phyloP scores from a whole-genome alignment of 2,113 vertebrate species.

The Nematolebias whitei region DNA sequence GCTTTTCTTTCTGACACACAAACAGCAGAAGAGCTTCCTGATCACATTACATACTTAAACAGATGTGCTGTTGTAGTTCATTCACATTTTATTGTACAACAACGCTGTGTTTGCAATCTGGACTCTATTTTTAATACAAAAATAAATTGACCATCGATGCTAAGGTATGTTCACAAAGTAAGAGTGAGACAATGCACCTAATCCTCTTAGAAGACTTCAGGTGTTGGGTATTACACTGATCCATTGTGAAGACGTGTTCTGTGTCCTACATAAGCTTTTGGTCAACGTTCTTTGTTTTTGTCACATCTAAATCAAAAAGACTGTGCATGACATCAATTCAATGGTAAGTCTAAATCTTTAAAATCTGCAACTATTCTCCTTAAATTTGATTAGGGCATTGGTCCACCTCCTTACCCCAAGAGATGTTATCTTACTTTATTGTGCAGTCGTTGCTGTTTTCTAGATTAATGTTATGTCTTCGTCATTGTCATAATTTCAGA shows the following conservation, averaged over 20 bases:
- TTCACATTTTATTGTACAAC: too few relatives aligned
- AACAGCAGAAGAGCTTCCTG: too few relatives aligned
- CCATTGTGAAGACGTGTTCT: constrained; percentile 83
- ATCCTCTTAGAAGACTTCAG: constrained; percentile 90
- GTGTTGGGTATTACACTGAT: constrained; percentile 91
- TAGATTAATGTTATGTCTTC: background rate
- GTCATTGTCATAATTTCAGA: background rate
- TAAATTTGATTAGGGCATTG: constrained; percentile 7
- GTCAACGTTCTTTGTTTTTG: constrained; percentile 35
- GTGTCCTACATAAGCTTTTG: constrained; percentile 85
- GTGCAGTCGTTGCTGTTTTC: background rate
- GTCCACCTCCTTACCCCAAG: background rate
- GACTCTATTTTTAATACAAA: background rate
- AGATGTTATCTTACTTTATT: background rate
- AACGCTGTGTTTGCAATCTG: too few relatives aligned
- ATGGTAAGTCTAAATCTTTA: constrained; percentile 44
- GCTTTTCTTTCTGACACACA: too few relatives aligned
- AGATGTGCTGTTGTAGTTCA: too few relatives aligned
- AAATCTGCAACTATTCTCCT: background rate
- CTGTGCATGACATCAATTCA: constrained; percentile 4
- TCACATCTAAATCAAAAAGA: constrained; percentile 44
- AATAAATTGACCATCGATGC: constrained; percentile 19
- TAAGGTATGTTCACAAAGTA: constrained; percentile 45
- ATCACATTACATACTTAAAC: too few relatives aligned
- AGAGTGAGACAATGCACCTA: constrained; percentile 79